Base-by-base conservation (phyloP, 2,888 invertebrate species). In the Drosophila neutralis region DNA sequence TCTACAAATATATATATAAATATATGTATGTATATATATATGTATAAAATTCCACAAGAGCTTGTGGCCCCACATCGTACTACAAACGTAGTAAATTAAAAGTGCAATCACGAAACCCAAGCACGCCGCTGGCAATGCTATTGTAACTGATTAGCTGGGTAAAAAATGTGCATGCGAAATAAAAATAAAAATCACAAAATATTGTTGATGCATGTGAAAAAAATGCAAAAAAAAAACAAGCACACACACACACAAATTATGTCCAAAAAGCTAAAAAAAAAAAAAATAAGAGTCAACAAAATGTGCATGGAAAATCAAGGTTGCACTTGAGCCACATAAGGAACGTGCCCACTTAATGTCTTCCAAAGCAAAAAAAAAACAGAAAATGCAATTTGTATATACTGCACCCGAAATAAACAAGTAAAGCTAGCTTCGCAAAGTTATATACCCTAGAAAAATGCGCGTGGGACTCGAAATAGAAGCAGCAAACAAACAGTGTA, bases 151-250 rank as follows among this genome's bases (percentile, higher is more conserved):
- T 85, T 85, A 83, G 84, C 65, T 88, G 60, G 57, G 54, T 66
- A 75, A 80, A 82, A 80, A 79, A 82, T 78, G 69, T 62, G 66
- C 65, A 82, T 73, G 78, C 66, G 29, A 73, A 76, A 69, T 76
- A 61, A 64, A 49, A 38, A 61, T 45, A 66, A 59, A 74, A 21
- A 62, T 57, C 13, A 72, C 59, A 78, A 73, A 74, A 80, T 83
- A 86, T 75, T 88, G 90, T 78, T 80, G 89, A 88, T 86, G 87
- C 87, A 85, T 86, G 88, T 73, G 78, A 85, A 88, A 90, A 73
- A 60, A 64, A 18, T 6, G 11, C 4, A 15, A 33, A 52, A 58
- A 58, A 73, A 86, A 69, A 73, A 2, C 7, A 21, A 21, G 7
- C 21, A 15, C 24, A 45, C 24, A 8, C 21, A 45, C 45, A 24